A percentile compares a stretch with the other conserved stretches of the same genome.
Evolutionary conservation across 1,140 invertebrate genomes (phyloP).

Genomic region (Caenorhabditis brenneri): DNA sequence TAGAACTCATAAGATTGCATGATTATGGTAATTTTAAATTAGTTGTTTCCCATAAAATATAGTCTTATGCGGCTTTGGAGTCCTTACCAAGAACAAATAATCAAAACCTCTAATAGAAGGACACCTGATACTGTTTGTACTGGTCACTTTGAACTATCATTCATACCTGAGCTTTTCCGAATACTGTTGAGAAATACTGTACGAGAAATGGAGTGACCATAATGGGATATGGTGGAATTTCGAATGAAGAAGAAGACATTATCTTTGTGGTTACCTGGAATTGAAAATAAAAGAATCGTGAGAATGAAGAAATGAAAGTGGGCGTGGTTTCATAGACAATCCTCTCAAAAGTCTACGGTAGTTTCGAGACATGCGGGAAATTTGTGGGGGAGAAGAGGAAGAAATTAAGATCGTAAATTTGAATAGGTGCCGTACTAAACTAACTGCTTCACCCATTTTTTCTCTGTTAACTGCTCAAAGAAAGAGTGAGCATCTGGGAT

Average conservation of each 20-base stretch:
- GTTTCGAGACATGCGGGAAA: conserved; percentile 29
- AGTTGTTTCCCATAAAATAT: no score
- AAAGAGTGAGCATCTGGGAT: conserved; percentile 27
- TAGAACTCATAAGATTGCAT: no score
- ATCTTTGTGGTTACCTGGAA: background rate
- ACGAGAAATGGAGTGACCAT: background rate
- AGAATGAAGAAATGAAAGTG: background rate
- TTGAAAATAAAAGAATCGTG: background rate
- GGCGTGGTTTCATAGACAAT: background rate
- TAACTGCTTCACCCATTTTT: background rate
- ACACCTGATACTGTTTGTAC: no score
- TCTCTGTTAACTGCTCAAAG: background rate
- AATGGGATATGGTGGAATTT: background rate
- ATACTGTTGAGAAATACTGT: background rate
- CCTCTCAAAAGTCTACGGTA: background rate
- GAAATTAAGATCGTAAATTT: conserved; percentile 6
- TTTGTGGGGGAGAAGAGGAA: background rate
- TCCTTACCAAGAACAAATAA: no score
- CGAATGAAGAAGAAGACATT: background rate
- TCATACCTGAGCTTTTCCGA: background rate
- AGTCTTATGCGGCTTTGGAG: no score
- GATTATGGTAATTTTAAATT: no score
- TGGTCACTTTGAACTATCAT: no score
- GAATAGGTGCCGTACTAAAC: background rate
- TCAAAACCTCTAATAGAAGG: no score